phyloP scores from a whole-genome alignment of 2,113 vertebrate species.

The Hemiscyllium ocellatum region DNA sequence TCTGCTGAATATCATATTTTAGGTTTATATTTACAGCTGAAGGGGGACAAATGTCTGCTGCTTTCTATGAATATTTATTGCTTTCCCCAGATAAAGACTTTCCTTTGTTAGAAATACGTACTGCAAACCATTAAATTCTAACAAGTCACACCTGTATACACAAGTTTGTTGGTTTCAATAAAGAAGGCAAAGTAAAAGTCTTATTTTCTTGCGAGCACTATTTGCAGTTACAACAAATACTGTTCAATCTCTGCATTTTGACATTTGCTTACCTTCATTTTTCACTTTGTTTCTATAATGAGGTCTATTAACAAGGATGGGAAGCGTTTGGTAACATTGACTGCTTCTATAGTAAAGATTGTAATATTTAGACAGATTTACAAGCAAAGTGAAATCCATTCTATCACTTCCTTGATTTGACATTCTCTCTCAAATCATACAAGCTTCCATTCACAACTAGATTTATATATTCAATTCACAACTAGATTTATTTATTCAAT shows the following conservation, averaged over 20 bases:
- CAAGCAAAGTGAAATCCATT: neutral
- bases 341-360: neutral
- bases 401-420: neutral
- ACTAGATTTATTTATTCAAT: neutral
- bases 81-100: neutral
- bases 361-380: neutral
- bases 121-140: neutral
- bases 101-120: neutral
- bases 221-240: neutral
- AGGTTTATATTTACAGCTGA: neutral
- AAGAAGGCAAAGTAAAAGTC: neutral
- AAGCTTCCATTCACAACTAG: neutral
- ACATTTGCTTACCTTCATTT: neutral
- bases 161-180: neutral
- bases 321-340: neutral
- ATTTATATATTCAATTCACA: neutral
- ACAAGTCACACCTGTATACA: neutral
- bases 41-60: neutral
- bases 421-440: neutral
- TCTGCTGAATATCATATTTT: neutral
- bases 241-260: neutral
- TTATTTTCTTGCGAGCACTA: neutral
- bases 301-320: neutral
- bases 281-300: neutral
- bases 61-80: neutral